These are phyloP conservation scores for Turnix velox DNA, from an alignment of 2,113 vertebrate genomes.

Conservation along the genomic window DNA sequence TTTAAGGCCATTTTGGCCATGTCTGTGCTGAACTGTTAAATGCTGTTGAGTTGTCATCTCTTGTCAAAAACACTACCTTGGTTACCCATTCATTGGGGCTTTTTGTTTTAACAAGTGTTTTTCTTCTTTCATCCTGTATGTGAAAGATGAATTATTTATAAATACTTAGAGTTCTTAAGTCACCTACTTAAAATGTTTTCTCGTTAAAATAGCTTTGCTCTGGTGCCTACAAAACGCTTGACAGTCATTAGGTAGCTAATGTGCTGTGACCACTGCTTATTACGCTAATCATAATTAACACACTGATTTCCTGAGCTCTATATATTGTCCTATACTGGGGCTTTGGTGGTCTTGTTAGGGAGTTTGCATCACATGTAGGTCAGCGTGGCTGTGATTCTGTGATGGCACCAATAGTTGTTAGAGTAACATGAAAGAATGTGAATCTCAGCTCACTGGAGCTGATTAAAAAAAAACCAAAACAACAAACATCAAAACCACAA, in stretches of 20 bases:
- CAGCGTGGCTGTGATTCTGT: not conserved
- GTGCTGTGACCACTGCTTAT: slow-evolving; percentile 54
- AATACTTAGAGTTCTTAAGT: slow-evolving; percentile 45
- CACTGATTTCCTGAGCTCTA: slow-evolving; percentile 20
- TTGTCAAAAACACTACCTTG: slow-evolving; percentile 18
- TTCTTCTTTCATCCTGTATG: slow-evolving; percentile 23
- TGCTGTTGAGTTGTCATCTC: not conserved
- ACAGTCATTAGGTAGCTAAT: slow-evolving; percentile 59
- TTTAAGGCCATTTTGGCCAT: not conserved
- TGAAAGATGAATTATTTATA: slow-evolving; percentile 25
- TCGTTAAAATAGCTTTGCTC: slow-evolving; percentile 33
- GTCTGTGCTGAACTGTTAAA: not conserved
- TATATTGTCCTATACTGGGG: not conserved
- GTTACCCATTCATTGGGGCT: not conserved
- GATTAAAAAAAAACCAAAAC: not conserved
- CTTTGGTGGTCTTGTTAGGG: not conserved
- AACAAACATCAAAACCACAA: no score
- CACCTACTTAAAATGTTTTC: slow-evolving; percentile 36
- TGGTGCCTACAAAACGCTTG: slow-evolving; percentile 30
- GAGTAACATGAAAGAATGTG: not conserved
- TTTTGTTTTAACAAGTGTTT: slow-evolving; percentile 36
- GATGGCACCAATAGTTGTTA: not conserved
- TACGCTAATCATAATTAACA: slow-evolving; percentile 54
- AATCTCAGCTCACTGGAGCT: not conserved
- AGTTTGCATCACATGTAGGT: not conserved